These are phyloP conservation scores for Hybognathus amarus DNA, from an alignment of 2,797 vertebrate species.

Conservation along the genomic window DNA sequence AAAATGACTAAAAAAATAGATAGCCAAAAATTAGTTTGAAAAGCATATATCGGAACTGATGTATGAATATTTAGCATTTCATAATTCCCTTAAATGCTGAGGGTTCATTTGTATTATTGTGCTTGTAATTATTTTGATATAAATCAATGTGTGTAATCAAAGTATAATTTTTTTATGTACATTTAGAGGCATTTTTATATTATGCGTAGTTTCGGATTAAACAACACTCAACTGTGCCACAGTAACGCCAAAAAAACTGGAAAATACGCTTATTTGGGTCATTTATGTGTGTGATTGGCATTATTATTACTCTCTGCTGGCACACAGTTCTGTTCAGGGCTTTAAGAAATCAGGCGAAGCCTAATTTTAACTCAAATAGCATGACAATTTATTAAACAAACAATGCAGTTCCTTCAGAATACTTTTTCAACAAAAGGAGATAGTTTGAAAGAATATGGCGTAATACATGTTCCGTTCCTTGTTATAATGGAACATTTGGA, in stretches of 20 bases:
- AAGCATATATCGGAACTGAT: not conserved
- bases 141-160: not conserved
- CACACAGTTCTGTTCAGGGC: conserved; percentile 25
- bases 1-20: not conserved
- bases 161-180: not conserved
- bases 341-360: conserved; percentile 87
- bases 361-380: conserved; percentile 87
- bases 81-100: not conserved
- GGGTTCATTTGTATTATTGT: not conserved
- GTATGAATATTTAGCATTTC: not conserved
- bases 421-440: conserved; percentile 87
- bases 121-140: not conserved
- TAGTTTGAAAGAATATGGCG: conserved; percentile 89
- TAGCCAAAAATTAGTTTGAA: not conserved
- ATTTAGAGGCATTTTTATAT: not conserved
- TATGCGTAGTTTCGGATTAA: not conserved
- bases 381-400: conserved; percentile 99
- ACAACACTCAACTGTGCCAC: not conserved
- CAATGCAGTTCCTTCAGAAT: conserved; percentile 93
- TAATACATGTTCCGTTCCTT: conserved; percentile 93
- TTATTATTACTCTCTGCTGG: conserved; percentile 8
- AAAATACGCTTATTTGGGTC: not conserved
- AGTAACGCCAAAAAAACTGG: not conserved
- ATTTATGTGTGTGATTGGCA: not conserved
- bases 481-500: conserved; percentile 87